Base-by-base conservation (phyloP, 2,113 vertebrate genomes). In the Coregonus clupeaformis region DNA sequence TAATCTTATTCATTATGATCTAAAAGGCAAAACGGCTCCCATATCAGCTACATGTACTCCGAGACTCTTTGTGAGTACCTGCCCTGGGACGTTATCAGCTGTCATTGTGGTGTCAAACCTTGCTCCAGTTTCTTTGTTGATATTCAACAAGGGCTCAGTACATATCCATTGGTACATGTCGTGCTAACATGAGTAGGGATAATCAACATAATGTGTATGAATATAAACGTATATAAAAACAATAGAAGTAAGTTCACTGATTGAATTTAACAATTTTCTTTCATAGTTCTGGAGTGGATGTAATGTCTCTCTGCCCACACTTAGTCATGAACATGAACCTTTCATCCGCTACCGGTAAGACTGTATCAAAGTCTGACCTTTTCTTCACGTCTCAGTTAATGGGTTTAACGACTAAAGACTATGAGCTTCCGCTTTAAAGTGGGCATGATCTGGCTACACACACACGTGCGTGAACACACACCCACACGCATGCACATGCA, bases 331-430 rank as follows among this genome's bases (percentile, higher is more conserved):
- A 52, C 49, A 52, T 4, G 16, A 18, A 18, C n/a, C 57, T 22
- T 22, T 24, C 57, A n/a, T 60, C 14, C 16, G 14, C 49, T 59
- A 59, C 20, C 52, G 16, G 5, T 47, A 9, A 25, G 69, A 24
- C 60, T 64, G 71, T 18, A 3, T 76, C 20, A 47, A 29, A 27
- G 42, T 62, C 24, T 81, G 78, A 86, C 85, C 82, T 90, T 71
- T 76, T 80, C 78, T 77, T 76, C 78, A 75, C 16, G 66, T n/a
- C 55, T n/a, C 32, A 29, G 32, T 71, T 83, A 87, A 87, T 84
- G 84, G 81, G 82, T 85, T 80, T 80, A 71, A 82, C 82, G 82
- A 81, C 76, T 3, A 3, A 69, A 67, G 75, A 71, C 49, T 11
- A 68, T 73, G 22, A 11, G 14, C 60, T 65, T 55, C 72, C 68